These are phyloP conservation scores for Luscinia megarhynchos DNA, from an alignment of 2,797 vertebrate genomes.

Conservation along the genomic window DNA sequence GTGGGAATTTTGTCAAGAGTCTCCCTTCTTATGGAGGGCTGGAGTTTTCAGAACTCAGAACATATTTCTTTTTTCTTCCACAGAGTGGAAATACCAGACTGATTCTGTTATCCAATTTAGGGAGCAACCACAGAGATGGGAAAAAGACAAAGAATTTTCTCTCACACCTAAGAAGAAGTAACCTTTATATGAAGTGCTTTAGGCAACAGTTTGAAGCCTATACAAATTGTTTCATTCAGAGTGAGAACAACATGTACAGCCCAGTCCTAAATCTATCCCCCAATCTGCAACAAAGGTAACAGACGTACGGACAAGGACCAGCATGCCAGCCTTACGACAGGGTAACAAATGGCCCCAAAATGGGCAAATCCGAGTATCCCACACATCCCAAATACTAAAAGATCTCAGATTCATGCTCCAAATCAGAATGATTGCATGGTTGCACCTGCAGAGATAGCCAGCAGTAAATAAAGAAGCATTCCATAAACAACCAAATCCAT, in stretches of 20 bases:
- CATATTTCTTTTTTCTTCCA: not conserved
- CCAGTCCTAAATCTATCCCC: not conserved
- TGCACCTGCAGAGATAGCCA: not conserved
- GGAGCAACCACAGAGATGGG: not conserved
- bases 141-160: not conserved
- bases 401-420: not conserved
- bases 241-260: not conserved
- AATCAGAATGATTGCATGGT: not conserved
- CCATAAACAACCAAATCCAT: slow-evolving; percentile 54
- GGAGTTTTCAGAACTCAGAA: not conserved
- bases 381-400: not conserved
- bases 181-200: not conserved
- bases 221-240: not conserved
- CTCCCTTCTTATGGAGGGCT: rapidly evolving
- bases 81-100: not conserved
- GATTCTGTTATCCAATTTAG: not conserved
- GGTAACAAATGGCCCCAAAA: not conserved
- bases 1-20: not conserved
- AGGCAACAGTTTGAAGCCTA: not conserved
- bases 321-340: not conserved
- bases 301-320: not conserved
- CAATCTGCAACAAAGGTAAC: not conserved
- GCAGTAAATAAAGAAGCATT: slow-evolving; percentile 34
- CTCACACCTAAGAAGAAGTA: not conserved
- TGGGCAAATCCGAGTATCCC: not conserved